A percentile compares a stretch with the other conserved stretches of the same genome.
phyloP scores from a whole-genome alignment of 2,113 vertebrate species.

The Bubo blakistoni region DNA sequence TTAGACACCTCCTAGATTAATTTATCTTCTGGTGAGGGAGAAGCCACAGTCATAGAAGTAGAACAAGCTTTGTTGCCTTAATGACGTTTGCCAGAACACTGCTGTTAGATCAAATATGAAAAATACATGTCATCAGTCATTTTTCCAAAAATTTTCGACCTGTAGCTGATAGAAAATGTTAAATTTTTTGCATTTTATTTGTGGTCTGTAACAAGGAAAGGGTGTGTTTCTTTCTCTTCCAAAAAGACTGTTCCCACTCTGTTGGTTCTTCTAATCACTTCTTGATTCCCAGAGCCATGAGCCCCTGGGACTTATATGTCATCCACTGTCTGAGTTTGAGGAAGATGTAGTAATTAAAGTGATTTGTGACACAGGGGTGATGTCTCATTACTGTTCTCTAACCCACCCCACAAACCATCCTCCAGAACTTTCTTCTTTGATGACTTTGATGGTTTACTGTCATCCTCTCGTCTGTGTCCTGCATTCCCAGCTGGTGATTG shows the following conservation, averaged over 20 bases:
- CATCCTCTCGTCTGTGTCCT: not conserved
- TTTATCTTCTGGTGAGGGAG: not conserved
- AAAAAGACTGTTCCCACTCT: not conserved
- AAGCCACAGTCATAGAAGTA: not conserved
- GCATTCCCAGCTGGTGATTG: not conserved
- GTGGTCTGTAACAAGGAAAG: not conserved
- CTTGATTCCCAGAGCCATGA: not conserved
- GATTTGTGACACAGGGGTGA: not conserved
- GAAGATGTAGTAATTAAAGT: not conserved
- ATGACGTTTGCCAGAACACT: not conserved
- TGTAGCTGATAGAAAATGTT: not conserved
- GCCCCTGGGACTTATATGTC: not conserved
- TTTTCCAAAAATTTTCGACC: not conserved
- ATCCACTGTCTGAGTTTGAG: not conserved
- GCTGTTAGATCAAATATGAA: not conserved
- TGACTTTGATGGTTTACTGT: not conserved
- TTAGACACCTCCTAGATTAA: not conserved
- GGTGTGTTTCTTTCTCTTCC: not conserved
- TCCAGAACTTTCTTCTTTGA: not conserved
- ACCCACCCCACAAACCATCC: not conserved
- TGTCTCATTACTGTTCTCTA: not conserved
- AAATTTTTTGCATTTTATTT: not conserved
- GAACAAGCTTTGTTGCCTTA: not conserved
- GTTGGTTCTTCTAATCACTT: not conserved
- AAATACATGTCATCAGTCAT: not conserved